Conservation (phyloP, 2,113 vertebrate species). For the Heptranchias perlo region DNA sequence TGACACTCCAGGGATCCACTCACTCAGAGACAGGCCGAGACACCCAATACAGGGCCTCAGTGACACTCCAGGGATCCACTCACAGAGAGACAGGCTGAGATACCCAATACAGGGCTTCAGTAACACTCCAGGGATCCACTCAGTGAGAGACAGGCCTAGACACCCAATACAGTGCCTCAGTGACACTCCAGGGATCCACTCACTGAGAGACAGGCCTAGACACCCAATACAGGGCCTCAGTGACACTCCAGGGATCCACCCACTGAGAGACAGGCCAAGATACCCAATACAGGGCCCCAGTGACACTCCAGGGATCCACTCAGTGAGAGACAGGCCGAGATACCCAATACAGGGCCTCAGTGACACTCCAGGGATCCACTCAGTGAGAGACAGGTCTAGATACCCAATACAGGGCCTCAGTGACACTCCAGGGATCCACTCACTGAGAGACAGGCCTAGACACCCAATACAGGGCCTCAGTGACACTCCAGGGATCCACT, state of each 20-base stretch:
- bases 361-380: too few relatives aligned
- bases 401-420: conserved; percentile 18
- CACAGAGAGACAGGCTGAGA: not conserved
- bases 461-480: not conserved
- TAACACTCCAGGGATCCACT: conserved; percentile 39
- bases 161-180: too few relatives aligned
- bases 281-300: not conserved
- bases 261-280: not conserved
- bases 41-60: not conserved
- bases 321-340: not conserved
- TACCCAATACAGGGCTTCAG: too few relatives aligned
- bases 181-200: too few relatives aligned
- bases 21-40: too few relatives aligned
- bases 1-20: too few relatives aligned
- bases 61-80: too few relatives aligned
- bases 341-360: conserved; percentile 18
- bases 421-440: too few relatives aligned
- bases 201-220: not conserved
- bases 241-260: too few relatives aligned
- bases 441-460: not conserved
- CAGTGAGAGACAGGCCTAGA: not conserved
- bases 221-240: not conserved
- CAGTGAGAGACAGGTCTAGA: not conserved
- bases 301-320: too few relatives aligned
- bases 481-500: too few relatives aligned